Base-by-base conservation (phyloP, 1,140 invertebrate genomes). In the Anagrus nilaparvatae region DNA sequence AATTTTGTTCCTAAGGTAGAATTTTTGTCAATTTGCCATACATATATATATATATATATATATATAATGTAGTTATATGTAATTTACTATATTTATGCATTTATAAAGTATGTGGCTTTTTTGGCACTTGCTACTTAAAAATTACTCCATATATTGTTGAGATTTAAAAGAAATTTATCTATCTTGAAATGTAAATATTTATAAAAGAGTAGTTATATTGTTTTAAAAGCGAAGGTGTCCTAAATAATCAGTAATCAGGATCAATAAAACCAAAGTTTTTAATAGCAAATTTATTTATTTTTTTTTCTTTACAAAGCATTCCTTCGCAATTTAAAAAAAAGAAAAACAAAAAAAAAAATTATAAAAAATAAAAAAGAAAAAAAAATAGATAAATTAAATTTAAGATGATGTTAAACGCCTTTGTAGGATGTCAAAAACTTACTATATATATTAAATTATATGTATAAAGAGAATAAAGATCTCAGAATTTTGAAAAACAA, bases 401-500 rank as follows among this genome's bases (percentile, higher is more conserved):
- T 44, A 38, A 49, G 50, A 49, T 28, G 16, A 36, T 27, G 25
- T 48, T 45, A 23, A 48, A 43, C 53, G 48, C 51, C 46, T 57
- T 58, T 60, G 52, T 58, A 56, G 40, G 29, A 44, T 50, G 47
- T 51, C 39, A 50, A 46, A 48, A 35, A 46, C 48, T n/a, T n/a
- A n/a, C n/a, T n/a, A 44, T 46, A 54, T 51, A 43, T 52, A 51
- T 55, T 53, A 50, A 48, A 43, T 42, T 27, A 55, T 38, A 42
- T 52, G 50, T 50, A 52, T 43, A 47, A 37, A 24, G 43, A 53
- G 34, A 47, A 47, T 45, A 43, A 47, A 51, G 44, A 49, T 12
- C 5, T 29, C 33, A n/a, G n/a, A n/a, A 23, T 40, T 45, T 29
- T 30, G 14, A 45, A 30, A 40, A 23, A 13, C 13, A 35, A 34